These are phyloP conservation scores for Meloidogyne exigua DNA, from an alignment of 1,140 invertebrate genomes.

Conservation along the genomic window DNA sequence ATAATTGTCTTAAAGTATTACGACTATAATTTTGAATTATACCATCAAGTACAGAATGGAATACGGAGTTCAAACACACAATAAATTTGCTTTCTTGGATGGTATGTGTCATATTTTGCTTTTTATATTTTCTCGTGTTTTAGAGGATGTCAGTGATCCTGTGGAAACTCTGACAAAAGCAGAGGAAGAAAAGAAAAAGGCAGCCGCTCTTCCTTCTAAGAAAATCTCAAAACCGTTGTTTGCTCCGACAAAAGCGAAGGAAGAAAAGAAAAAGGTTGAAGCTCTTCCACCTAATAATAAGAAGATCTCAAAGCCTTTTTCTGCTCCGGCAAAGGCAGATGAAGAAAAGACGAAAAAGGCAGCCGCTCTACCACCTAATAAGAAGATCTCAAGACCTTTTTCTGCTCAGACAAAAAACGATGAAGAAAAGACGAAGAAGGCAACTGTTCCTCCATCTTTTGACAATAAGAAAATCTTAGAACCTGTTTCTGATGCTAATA, in stretches of 20 bases:
- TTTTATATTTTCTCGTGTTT: neutral
- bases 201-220: neutral
- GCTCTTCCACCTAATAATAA: neutral
- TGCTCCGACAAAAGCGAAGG: no score
- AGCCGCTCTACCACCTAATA: no score
- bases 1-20: neutral
- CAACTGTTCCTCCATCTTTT: neutral
- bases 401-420: no score
- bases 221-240: neutral
- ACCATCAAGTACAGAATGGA: constrained; percentile 13
- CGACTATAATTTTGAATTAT: constrained; percentile 6
- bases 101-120: neutral
- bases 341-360: neutral
- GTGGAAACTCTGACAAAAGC: constrained; percentile 13
- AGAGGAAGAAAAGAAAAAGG: constrained; percentile 21
- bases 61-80: constrained; percentile 29
- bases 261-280: neutral
- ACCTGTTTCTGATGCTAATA: neutral
- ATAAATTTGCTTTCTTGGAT: constrained; percentile 27
- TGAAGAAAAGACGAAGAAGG: neutral
- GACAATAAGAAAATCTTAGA: neutral
- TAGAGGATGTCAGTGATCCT: constrained; percentile 20
- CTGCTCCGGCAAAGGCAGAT: no score
- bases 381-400: neutral
- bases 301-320: neutral